Evolutionary conservation across 2,113 vertebrate species (phyloP).

Genomic region (Alethe diademata): DNA sequence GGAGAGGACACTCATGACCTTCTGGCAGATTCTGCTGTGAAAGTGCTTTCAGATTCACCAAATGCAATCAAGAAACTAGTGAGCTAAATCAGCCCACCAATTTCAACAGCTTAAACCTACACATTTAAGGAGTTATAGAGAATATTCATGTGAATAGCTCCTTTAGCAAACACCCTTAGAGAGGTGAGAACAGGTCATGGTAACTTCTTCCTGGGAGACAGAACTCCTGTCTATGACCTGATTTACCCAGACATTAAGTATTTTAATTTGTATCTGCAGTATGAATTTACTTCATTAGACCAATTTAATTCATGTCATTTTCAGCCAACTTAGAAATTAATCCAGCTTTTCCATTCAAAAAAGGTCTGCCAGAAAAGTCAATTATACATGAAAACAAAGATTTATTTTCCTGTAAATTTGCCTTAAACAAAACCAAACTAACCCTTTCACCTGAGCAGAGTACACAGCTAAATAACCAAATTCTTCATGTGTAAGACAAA

Average conservation of each 20-base stretch:
- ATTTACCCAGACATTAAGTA: not conserved
- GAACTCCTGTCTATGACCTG: not conserved
- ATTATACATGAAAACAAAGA: not conserved
- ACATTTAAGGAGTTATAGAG: not conserved
- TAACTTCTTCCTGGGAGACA: not conserved
- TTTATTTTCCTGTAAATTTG: not conserved
- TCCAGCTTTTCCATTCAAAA: not conserved
- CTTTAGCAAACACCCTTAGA: not conserved
- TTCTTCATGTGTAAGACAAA: not conserved
- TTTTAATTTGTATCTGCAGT: not conserved
- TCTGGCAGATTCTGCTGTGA: not conserved
- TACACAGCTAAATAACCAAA: not conserved
- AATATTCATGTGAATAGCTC: not conserved
- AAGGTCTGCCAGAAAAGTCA: not conserved
- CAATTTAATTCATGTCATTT: not conserved
- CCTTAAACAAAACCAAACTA: not conserved
- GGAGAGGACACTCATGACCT: not conserved
- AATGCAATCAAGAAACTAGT: not conserved
- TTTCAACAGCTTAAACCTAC: not conserved
- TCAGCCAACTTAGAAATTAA: not conserved
- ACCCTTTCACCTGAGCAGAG: not conserved
- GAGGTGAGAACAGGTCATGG: not conserved
- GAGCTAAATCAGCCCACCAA: not conserved
- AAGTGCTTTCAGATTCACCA: not conserved
- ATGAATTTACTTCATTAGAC: not conserved